Conservation (phyloP, 2,113 vertebrate genomes). For the Riparia riparia region DNA sequence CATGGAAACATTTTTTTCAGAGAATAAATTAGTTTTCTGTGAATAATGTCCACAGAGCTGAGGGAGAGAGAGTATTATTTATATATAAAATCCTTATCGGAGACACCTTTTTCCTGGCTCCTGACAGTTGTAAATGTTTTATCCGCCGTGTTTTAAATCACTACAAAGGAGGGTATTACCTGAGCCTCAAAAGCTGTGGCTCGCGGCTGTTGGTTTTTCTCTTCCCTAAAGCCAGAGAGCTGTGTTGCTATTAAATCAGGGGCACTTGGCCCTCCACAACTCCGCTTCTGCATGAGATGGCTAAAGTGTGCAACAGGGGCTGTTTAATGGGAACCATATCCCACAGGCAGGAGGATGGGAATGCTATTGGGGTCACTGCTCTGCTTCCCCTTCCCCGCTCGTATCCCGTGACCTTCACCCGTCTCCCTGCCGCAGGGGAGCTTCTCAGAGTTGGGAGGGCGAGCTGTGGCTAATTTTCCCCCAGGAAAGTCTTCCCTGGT, state of each 20-base stretch:
- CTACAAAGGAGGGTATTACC: background rate
- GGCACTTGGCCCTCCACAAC: background rate
- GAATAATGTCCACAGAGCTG: slow-evolving; percentile 22
- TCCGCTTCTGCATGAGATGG: background rate
- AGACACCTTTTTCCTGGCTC: slow-evolving; percentile 1
- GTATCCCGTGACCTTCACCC: slow-evolving; percentile 39
- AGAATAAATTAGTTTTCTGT: slow-evolving; percentile 61
- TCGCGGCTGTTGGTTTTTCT: background rate
- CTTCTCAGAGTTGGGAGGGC: background rate
- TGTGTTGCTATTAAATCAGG: background rate
- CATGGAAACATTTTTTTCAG: slow-evolving; percentile 66
- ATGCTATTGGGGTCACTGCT: background rate
- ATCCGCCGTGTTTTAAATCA: slow-evolving; percentile 40
- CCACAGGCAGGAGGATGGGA: background rate
- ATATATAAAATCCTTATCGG: background rate
- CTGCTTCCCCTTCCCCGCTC: background rate
- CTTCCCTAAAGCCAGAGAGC: background rate
- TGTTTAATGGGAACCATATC: background rate
- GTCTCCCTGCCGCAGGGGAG: background rate
- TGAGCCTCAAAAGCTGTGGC: background rate
- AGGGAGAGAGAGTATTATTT: background rate
- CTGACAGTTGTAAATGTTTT: slow-evolving; percentile 3
- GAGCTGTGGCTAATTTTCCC: background rate
- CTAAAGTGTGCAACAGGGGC: background rate
- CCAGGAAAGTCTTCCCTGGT: background rate